A percentile compares a stretch with the other conserved stretches of the same genome.
Evolutionary conservation across 1,140 invertebrate genomes (phyloP).

Genomic region (Bombus consobrinus): DNA sequence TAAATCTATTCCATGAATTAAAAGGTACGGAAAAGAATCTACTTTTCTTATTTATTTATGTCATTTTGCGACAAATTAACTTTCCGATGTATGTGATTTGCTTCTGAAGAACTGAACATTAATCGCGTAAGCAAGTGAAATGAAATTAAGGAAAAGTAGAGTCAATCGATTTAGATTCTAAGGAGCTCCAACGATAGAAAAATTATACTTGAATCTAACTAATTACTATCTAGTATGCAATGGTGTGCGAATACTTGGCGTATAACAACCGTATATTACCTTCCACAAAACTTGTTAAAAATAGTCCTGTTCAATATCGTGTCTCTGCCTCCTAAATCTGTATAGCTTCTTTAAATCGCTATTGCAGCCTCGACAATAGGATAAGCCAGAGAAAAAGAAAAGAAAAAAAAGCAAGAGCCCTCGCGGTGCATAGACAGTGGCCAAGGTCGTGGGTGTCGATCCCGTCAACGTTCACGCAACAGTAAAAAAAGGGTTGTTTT

Average conservation of each 20-base stretch:
- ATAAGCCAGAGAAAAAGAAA: not conserved
- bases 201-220: no score
- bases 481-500: conserved; percentile 75
- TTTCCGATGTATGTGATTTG: not conserved
- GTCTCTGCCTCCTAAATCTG: not conserved
- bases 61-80: not conserved
- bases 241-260: accelerated
- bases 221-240: accelerated
- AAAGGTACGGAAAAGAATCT: no score
- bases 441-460: conserved; percentile 26
- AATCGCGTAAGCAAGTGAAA: not conserved
- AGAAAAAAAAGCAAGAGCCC: not conserved
- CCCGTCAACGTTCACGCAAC: not conserved
- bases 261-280: no score
- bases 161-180: not conserved
- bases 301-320: not conserved
- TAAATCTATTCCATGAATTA: no score
- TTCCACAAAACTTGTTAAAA: not conserved
- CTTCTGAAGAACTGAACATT: not conserved
- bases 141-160: not conserved
- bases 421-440: not conserved
- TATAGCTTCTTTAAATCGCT: not conserved
- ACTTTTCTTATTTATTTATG: no score
- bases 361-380: not conserved
- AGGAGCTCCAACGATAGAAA: no score